phyloP scores from a whole-genome alignment of 2,113 vertebrate species.

The Conger conger region DNA sequence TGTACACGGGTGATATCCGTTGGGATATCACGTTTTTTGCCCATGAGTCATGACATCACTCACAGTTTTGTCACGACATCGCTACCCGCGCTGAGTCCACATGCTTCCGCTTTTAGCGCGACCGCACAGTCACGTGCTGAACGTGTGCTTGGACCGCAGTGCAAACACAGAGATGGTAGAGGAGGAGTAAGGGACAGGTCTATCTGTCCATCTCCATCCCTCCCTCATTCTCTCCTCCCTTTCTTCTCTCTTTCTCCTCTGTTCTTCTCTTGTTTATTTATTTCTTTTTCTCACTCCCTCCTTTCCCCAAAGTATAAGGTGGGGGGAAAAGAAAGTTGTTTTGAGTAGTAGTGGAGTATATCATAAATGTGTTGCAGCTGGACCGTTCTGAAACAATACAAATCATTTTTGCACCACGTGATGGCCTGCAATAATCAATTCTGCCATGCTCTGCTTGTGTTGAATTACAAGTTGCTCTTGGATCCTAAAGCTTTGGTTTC shows the following conservation, averaged over 20 bases:
- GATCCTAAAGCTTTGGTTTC: background rate
- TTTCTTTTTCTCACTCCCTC: background rate
- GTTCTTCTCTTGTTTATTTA: background rate
- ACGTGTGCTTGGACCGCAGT: too few species aligned
- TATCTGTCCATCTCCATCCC: too few species aligned
- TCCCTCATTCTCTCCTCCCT: too few species aligned
- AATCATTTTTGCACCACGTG: background rate
- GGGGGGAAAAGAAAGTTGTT: background rate
- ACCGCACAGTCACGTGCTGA: too few species aligned
- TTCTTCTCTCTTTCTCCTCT: background rate
- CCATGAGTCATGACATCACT: too few species aligned
- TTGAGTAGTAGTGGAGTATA: background rate
- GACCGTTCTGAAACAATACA: conserved; percentile 10
- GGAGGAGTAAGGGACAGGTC: too few species aligned
- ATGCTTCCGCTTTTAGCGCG: too few species aligned
- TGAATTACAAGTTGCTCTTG: background rate
- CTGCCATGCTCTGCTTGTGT: background rate
- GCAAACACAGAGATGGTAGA: too few species aligned
- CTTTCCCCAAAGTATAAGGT: background rate
- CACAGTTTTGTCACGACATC: too few species aligned
- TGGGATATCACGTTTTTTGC: too few species aligned
- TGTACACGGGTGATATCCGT: background rate
- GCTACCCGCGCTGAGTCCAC: too few species aligned
- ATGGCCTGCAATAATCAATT: background rate
- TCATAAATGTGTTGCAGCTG: background rate